phyloP scores from a whole-genome alignment of 2,113 vertebrate species.

The Phrynocephalus versicolor region DNA sequence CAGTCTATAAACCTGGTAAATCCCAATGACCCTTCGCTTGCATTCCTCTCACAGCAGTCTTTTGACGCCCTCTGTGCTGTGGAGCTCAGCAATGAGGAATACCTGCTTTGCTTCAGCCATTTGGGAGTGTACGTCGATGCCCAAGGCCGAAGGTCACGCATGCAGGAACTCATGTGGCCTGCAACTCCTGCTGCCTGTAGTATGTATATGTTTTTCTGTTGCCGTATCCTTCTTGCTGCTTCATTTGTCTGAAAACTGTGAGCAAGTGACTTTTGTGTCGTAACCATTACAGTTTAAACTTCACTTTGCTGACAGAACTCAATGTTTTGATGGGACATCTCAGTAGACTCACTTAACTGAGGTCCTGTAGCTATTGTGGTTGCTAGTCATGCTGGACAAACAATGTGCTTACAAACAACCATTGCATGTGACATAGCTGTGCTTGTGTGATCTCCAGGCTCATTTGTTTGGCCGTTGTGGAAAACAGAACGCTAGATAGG shows the following conservation, averaged over 20 bases:
- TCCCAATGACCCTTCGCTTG: conserved; percentile 88
- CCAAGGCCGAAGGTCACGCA: conserved; percentile 89
- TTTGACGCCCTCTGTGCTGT: conserved; percentile 93
- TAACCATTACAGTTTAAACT: not conserved
- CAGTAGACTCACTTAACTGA: not conserved
- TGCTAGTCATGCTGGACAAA: not conserved
- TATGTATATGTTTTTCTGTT: conserved; percentile 87
- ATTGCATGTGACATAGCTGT: not conserved
- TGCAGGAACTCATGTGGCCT: conserved; percentile 98
- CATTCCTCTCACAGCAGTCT: conserved; percentile 90
- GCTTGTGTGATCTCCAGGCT: not conserved
- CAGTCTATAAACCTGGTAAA: conserved; percentile 92
- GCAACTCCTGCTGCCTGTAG: conserved; percentile 92
- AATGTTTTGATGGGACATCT: not conserved
- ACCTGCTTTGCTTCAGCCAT: conserved; percentile 97
- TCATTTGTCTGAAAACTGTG: conserved; percentile 53
- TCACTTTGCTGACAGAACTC: not conserved
- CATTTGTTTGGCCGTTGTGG: not conserved
- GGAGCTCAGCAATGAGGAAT: conserved; percentile 84
- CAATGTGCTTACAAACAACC: not conserved
- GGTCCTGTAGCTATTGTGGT: not conserved
- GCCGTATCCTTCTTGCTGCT: conserved; percentile 71
- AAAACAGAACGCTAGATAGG: not conserved
- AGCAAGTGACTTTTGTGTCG: conserved; percentile 45
- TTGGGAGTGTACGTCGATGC: conserved; percentile 94